Base-by-base conservation (phyloP, 2,113 vertebrate genomes). In the Rallus limicola region DNA sequence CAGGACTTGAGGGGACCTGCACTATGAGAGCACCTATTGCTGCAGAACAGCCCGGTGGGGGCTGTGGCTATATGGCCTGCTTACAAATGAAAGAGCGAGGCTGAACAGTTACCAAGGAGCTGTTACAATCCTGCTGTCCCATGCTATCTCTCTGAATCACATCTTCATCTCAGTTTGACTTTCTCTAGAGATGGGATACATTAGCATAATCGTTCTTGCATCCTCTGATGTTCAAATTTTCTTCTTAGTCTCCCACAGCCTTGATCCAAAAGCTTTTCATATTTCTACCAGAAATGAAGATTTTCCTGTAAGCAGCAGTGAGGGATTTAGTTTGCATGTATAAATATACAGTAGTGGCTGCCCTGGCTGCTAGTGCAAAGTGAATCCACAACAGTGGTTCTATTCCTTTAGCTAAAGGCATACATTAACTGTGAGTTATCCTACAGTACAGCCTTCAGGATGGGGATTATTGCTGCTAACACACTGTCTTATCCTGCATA, bases 211-310 rank as follows among this genome's bases (percentile, higher is more conserved):
- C 38, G 68, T 85, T 81, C 60, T 71, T 67, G 64, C 46, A 74
- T 52, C 59, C 62, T 86, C 88, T 93, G 78, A 88, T 65, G 68
- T 75, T 94, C 42, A 88, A 31, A 86, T 92, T 79, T 85, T 82
- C 67, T 63, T 90, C 76, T 86, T 88, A 64, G 82, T 20, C 80
- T 90, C 71, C 80, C 92, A 60, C 68, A 93, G 90, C 53, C 68
- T 92, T 71, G 76, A 71, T 83, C 60, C 56, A 75, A 94, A 87
- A 86, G n/a, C 71, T 90, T 92, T 89, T 91, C 74, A 59, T 67
- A 74, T 69, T 90, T 96, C 72, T 86, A 90, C 34, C 56, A 86
- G 72, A 82, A 90, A 90, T 86, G 16, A 38, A 67, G 44, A 68
- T 62, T 90, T 93, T 86, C 52, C 31, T 75, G 50, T 84, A 56